Evolutionary conservation across 64 coral and sea anemone genomes (phyloP).

Genomic region (Actinia equina): DNA sequence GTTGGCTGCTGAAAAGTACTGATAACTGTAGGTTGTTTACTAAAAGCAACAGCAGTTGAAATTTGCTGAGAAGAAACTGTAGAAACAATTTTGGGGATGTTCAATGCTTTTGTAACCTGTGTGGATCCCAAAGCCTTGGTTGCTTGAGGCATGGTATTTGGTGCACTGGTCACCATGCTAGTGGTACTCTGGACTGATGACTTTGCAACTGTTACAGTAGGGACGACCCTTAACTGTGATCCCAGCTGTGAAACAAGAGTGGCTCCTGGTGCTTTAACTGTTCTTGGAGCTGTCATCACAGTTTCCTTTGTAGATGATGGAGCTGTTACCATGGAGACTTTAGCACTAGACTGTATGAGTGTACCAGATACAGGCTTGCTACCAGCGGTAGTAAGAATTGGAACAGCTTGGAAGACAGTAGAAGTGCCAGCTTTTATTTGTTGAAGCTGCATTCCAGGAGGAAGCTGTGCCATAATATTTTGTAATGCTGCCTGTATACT

Average conservation of each 20-base stretch:
- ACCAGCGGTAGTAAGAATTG: not conserved
- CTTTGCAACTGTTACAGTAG: not conserved
- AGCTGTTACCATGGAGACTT: not conserved
- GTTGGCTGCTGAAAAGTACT: not conserved
- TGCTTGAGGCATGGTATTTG: not conserved
- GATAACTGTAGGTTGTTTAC: conserved; percentile 23
- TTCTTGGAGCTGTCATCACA: not conserved
- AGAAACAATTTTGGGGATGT: not conserved
- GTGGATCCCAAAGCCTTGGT: not conserved
- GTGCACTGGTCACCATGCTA: not conserved
- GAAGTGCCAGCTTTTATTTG: conserved; percentile 31
- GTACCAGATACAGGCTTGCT: not conserved
- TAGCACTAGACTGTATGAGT: not conserved
- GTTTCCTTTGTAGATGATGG: not conserved
- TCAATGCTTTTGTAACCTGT: not conserved
- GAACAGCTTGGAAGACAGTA: conserved; percentile 38
- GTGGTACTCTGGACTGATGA: not conserved
- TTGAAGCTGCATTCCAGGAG: conserved; percentile 51
- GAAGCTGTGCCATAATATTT: conserved; percentile 58
- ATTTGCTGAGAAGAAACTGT: conserved; percentile 34
- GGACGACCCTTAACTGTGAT: not conserved
- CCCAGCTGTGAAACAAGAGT: conserved; percentile 34
- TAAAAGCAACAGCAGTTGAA: not conserved
- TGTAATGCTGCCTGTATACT: conserved; percentile 79
- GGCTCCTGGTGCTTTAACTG: not conserved